Evolutionary conservation across 2,113 vertebrate species (phyloP).

Genomic region (Fukomys damarensis): DNA sequence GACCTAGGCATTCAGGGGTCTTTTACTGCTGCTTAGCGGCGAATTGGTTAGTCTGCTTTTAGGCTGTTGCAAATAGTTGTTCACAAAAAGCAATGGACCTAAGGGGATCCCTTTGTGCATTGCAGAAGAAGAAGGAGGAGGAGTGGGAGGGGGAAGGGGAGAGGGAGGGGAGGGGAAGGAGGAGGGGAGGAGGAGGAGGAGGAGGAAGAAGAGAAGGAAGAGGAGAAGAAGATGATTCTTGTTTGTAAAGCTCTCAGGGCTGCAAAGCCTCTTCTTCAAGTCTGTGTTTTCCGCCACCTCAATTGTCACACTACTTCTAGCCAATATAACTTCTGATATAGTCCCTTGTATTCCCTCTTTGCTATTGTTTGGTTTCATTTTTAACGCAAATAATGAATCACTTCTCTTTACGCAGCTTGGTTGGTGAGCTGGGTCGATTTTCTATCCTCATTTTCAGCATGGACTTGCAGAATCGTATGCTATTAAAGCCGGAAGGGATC

Average conservation of each 20-base stretch:
- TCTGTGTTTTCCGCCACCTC: background rate
- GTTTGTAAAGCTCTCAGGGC: background rate
- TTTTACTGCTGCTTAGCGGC: background rate
- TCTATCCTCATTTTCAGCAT: background rate
- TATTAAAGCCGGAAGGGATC: background rate
- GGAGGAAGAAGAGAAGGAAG: too few species aligned
- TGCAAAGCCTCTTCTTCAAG: slow-evolving; percentile 9
- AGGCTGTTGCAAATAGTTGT: background rate
- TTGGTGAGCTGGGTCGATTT: background rate
- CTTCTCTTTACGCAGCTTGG: background rate
- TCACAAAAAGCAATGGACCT: slow-evolving; percentile 16
- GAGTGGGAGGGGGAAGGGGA: too few species aligned
- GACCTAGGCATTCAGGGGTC: background rate
- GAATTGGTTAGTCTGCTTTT: background rate
- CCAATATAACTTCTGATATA: background rate
- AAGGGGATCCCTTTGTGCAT: background rate
- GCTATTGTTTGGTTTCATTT: slow-evolving; percentile 29
- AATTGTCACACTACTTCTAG: slow-evolving; percentile 30
- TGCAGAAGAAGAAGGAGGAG: too few species aligned
- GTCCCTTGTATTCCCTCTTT: background rate
- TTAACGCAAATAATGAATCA: background rate
- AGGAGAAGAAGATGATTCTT: too few species aligned
- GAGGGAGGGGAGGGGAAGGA: too few species aligned
- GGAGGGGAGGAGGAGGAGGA: too few species aligned
- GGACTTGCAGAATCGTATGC: background rate